Evolutionary conservation across 2,797 vertebrate genomes (phyloP).

Genomic region (Euphonia xanthogaster): DNA sequence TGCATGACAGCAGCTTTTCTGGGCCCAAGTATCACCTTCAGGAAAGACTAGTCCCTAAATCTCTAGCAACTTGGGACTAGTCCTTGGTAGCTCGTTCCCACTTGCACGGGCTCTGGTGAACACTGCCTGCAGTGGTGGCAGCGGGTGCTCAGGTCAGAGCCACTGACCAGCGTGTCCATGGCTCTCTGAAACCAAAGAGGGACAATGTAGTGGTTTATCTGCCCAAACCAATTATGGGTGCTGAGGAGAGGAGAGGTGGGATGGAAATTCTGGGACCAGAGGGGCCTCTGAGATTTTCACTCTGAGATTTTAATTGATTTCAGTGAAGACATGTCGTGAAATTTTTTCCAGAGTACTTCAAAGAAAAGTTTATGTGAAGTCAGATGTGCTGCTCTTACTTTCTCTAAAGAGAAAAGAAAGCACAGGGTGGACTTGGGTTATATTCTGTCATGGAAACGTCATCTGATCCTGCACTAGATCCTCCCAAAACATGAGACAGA

Average conservation of each 20-base stretch:
- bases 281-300: background rate
- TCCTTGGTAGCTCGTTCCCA: background rate
- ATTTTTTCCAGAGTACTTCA: background rate
- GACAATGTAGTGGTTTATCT: fast-evolving
- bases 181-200: background rate
- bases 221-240: background rate
- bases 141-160: fast-evolving
- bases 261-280: background rate
- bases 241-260: background rate
- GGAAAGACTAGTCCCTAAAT: background rate
- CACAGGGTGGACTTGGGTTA: background rate
- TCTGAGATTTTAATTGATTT: background rate
- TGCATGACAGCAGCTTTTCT: background rate
- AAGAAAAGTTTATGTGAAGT: background rate
- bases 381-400: background rate
- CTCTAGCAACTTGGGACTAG: background rate
- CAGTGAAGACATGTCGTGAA: background rate
- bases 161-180: fast-evolving
- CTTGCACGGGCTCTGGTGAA: background rate
- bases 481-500: background rate
- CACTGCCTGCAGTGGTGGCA: background rate
- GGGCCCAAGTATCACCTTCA: background rate
- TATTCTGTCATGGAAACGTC: background rate
- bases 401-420: background rate
- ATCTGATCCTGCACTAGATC: background rate